Conservation (phyloP, 2,113 vertebrate genomes). For the Aleadryas rufinucha region DNA sequence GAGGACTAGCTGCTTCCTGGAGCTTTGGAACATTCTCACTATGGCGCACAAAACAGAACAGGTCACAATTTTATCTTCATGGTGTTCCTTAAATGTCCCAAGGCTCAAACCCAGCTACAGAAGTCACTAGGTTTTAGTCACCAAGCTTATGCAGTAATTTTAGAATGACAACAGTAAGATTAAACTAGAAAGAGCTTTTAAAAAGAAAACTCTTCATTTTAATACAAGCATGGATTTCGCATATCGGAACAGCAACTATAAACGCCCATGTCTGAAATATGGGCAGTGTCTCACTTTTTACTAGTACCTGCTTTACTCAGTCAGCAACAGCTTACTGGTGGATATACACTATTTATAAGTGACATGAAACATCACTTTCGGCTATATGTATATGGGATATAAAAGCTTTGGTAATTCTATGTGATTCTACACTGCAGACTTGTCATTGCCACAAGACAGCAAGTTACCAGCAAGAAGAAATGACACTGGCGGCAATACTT, state of each 20-base stretch:
- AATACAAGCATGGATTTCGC: slow-evolving; percentile 27
- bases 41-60: neutral
- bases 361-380: slow-evolving; percentile 39
- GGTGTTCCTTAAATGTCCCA: neutral
- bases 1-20: neutral
- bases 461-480: slow-evolving; percentile 50
- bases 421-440: slow-evolving; percentile 57
- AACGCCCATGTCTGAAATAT: slow-evolving; percentile 19
- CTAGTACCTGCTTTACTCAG: slow-evolving; percentile 36
- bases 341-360: neutral
- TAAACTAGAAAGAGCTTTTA: slow-evolving; percentile 22
- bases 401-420: slow-evolving; percentile 70
- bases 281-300: slow-evolving; percentile 4
- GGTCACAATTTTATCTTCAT: neutral
- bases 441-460: slow-evolving; percentile 48
- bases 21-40: neutral
- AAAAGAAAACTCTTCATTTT: neutral
- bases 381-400: slow-evolving; percentile 43
- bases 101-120: slow-evolving; percentile 7
- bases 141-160: slow-evolving; percentile 3
- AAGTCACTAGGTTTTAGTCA: slow-evolving; percentile 13
- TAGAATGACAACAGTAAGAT: neutral
- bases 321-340: slow-evolving; percentile 9
- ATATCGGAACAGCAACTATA: slow-evolving; percentile 33
- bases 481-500: slow-evolving; percentile 8